Base-by-base conservation (phyloP, 2,888 invertebrate genomes). In the Papilio demoleus region DNA sequence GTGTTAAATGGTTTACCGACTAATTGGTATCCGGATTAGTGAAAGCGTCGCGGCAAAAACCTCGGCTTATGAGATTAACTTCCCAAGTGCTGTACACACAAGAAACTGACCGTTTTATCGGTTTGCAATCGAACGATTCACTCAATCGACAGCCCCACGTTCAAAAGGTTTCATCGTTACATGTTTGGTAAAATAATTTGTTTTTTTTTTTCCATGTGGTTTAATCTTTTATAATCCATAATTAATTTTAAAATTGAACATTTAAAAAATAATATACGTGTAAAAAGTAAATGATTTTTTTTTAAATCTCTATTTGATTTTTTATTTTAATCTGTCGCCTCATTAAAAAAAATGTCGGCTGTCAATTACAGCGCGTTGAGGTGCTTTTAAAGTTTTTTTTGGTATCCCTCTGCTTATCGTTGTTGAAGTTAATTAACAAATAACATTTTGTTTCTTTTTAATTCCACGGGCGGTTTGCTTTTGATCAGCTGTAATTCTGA, bases 21-120 rank as follows among this genome's bases (percentile, higher is more conserved):
- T 88, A 88, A 89, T 89, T 87, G 86, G 86, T 83, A 85, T 87
- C 81, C 72, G 87, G 88, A 88, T 90, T 89, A 90, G 74, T 72
- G 74, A 80, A 82, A 82, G 84, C 84, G 87, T 84, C 79, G 80
- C 78, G 75, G 77, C 79, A 82, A 80, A 78, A 81, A 82, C 76
- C 81, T 72, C 69, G 80, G 82, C 80, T 81, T 82, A 85, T 73
- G 68, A 75, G 78, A 76, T 80, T 78, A 76, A 68, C 68, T 65
- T 73, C 72, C 64, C 70, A 70, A 72, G 69, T 65, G 65, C 56
- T 70, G 42, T 65, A 65, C 56, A 61, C 53, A 73, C 65, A 71
- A 70, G 68, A 72, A 75, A 69, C 67, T 71, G 72, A 77, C 74
- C 69, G 70, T 70, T 70, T 73, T 65, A 74, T 71, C 73, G 71